Conservation (phyloP, 2,113 vertebrate genomes). For the Tinamus guttatus region DNA sequence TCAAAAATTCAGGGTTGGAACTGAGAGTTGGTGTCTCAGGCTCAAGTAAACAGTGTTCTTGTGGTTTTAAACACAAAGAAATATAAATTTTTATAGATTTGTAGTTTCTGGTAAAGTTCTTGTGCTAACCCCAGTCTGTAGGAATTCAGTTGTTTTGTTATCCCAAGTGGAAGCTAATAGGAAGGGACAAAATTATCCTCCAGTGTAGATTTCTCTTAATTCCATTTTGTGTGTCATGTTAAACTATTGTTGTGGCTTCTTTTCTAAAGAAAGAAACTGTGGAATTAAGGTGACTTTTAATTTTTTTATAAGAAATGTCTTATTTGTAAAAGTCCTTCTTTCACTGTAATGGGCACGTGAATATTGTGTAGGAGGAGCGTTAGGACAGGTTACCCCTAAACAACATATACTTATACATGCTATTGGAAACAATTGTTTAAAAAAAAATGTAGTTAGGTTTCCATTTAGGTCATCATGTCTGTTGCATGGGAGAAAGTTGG, state of each 20-base stretch:
- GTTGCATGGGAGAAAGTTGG: constrained; percentile 98
- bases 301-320: constrained; percentile 92
- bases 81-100: constrained; percentile 79
- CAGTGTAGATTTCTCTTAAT: constrained; percentile 82
- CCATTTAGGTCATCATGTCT: constrained; percentile 91
- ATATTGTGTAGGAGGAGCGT: constrained; percentile 87
- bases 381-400: constrained; percentile 86
- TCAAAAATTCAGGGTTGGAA: constrained; percentile 80
- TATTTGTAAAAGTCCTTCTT: constrained; percentile 91
- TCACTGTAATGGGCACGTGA: constrained; percentile 90
- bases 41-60: constrained; percentile 81
- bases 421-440: constrained; percentile 84
- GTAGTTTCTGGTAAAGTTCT: constrained; percentile 80
- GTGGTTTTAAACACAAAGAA: constrained; percentile 76
- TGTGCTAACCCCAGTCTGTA: constrained; percentile 80
- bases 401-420: constrained; percentile 89
- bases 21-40: constrained; percentile 80
- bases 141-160: constrained; percentile 75
- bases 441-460: constrained; percentile 82
- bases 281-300: constrained; percentile 93
- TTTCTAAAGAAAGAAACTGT: constrained; percentile 94
- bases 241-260: constrained; percentile 91
- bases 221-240: constrained; percentile 90
- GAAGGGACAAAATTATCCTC: constrained; percentile 69
- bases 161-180: constrained; percentile 72